Evolutionary conservation across 2,888 invertebrate species (phyloP).

Genomic region (Octodonta nipae): DNA sequence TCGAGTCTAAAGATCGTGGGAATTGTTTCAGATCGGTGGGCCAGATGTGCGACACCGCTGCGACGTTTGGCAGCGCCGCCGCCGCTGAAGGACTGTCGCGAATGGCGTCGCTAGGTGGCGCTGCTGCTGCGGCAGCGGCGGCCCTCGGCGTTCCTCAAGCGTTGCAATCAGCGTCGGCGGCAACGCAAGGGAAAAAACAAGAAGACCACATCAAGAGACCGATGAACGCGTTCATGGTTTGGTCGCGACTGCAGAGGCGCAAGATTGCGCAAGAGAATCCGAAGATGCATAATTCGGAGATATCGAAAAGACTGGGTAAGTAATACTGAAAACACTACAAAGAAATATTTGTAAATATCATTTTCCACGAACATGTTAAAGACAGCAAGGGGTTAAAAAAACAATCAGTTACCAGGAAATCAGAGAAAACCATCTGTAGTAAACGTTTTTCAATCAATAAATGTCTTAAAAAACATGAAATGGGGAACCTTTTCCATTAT

Average conservation of each 20-base stretch:
- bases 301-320: conserved; percentile 82
- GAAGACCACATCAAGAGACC: conserved; percentile 89
- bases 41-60: conserved; percentile 54
- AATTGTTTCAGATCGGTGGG: conserved; percentile 18
- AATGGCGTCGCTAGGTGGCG: conserved; percentile 43
- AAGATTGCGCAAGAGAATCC: conserved; percentile 97
- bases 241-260: conserved; percentile 81
- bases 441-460: too few relatives aligned
- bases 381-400: too few relatives aligned
- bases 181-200: conserved; percentile 46
- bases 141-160: conserved; percentile 30
- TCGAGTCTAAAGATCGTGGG: too few relatives aligned
- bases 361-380: too few relatives aligned
- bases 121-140: conserved; percentile 28
- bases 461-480: too few relatives aligned
- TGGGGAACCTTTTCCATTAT: too few relatives aligned
- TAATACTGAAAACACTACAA: too few relatives aligned
- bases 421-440: too few relatives aligned
- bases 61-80: conserved; percentile 40
- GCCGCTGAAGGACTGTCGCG: conserved; percentile 47
- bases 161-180: conserved; percentile 13
- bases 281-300: conserved; percentile 97
- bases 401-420: too few relatives aligned
- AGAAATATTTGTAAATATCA: not conserved
- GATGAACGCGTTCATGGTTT: conserved; percentile 99